Percentiles rank a stretch among this genome's conserved stretches.
These are phyloP conservation scores for Turnix velox DNA, from an alignment of 2,113 vertebrate species.

Conservation along the genomic window DNA sequence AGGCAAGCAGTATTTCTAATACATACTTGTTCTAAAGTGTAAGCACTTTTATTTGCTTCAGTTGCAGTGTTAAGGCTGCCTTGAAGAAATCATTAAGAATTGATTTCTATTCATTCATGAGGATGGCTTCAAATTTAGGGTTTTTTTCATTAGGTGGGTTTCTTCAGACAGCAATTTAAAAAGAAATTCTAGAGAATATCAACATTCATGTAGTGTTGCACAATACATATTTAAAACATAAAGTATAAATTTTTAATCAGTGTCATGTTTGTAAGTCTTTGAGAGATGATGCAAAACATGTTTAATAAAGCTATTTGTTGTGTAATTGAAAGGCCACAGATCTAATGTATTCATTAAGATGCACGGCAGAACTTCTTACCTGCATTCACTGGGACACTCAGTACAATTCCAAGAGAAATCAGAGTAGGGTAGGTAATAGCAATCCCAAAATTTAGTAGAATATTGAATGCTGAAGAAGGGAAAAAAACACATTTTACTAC, in stretches of 20 bases:
- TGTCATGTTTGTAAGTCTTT: neutral
- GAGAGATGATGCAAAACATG: neutral
- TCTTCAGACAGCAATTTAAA: neutral
- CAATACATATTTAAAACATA: neutral
- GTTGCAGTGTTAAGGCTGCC: neutral
- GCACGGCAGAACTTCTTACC: constrained; percentile 73
- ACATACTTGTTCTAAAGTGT: neutral
- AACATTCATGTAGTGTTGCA: neutral
- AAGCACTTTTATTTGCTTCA: neutral
- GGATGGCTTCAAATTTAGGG: neutral
- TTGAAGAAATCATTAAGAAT: neutral
- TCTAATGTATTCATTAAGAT: neutral
- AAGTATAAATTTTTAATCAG: neutral
- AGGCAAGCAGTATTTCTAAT: neutral
- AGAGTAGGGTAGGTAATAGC: constrained; percentile 92
- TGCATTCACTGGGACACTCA: constrained; percentile 95
- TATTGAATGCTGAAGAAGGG: constrained; percentile 86
- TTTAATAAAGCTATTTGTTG: neutral
- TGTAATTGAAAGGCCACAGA: neutral
- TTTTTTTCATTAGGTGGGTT: neutral
- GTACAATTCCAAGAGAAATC: constrained; percentile 93
- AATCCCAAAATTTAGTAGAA: constrained; percentile 95
- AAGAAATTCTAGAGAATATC: neutral
- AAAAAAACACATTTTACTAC: constrained; percentile 17
- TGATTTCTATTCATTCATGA: neutral